Evolutionary conservation across 1,140 invertebrate species (phyloP).

Genomic region (Trachelipus rathkii): DNA sequence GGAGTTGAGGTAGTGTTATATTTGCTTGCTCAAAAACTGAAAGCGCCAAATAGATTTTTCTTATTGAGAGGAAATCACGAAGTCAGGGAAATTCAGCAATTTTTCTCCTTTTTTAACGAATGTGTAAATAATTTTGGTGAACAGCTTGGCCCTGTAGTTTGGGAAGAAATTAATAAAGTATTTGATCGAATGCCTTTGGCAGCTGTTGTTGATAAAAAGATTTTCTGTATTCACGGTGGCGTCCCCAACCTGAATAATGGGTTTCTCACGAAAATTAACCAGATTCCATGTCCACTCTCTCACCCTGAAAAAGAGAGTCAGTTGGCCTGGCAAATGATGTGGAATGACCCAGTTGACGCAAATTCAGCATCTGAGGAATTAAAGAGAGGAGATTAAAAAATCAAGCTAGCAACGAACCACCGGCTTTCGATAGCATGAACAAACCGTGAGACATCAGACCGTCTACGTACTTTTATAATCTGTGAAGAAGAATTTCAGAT

Average conservation of each 20-base stretch:
- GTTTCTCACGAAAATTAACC: conserved; percentile 56
- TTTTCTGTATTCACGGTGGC: conserved; percentile 71
- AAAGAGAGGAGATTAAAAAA: too few species aligned
- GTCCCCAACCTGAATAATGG: conserved; percentile 63
- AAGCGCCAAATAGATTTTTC: conserved; percentile 60
- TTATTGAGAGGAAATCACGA: conserved; percentile 65
- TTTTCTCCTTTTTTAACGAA: conserved; percentile 65
- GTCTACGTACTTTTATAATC: too few species aligned
- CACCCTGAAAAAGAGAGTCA: conserved; percentile 62
- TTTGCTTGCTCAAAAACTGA: conserved; percentile 62
- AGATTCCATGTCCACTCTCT: conserved; percentile 61
- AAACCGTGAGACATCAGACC: conserved; percentile 60
- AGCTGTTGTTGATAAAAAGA: conserved; percentile 65
- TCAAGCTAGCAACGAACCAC: conserved; percentile 58
- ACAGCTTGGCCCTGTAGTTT: conserved; percentile 58
- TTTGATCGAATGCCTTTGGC: conserved; percentile 68
- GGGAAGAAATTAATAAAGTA: conserved; percentile 64
- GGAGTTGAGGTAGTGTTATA: conserved; percentile 62
- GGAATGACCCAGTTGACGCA: conserved; percentile 69
- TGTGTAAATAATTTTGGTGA: conserved; percentile 66
- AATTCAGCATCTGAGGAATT: conserved; percentile 47
- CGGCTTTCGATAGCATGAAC: too few species aligned
- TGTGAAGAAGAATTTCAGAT: too few species aligned
- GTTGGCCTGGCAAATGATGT: conserved; percentile 70
- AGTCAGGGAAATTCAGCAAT: conserved; percentile 61